Conservation (phyloP, 2,888 invertebrate genomes). For the Cryptosula pallasiana region DNA sequence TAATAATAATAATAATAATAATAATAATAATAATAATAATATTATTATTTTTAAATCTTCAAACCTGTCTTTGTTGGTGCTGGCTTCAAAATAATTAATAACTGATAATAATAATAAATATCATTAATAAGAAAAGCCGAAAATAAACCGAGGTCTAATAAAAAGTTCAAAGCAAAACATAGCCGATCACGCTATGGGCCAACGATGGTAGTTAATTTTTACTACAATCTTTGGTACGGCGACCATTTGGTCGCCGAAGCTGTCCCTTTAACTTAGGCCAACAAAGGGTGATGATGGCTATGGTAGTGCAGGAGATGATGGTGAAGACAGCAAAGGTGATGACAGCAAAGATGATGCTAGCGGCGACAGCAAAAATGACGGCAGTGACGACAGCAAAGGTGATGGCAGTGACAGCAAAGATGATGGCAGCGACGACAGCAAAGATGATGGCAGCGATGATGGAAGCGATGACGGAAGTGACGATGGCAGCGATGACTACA, state of each 20-base stretch:
- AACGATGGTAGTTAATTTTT: no score
- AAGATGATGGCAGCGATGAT: not conserved
- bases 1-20: not conserved
- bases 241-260: no score
- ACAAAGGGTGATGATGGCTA: not conserved
- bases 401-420: not conserved
- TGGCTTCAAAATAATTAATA: no score
- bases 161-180: no score
- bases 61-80: no score
- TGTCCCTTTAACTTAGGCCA: no score
- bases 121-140: no score
- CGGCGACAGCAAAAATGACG: not conserved
- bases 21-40: not conserved
- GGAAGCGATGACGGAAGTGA: not conserved
- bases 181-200: no score
- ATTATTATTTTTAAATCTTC: no score
- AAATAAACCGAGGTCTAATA: no score
- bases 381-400: not conserved
- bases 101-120: no score
- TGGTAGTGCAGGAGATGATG: not conserved
- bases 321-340: not conserved
- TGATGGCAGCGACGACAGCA: not conserved
- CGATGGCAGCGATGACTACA: not conserved
- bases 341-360: not conserved
- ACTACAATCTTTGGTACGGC: no score